A percentile compares a stretch with the other conserved stretches of the same genome.
Evolutionary conservation across 2,888 invertebrate species (phyloP).

Genomic region (Tenthredo mesomela): DNA sequence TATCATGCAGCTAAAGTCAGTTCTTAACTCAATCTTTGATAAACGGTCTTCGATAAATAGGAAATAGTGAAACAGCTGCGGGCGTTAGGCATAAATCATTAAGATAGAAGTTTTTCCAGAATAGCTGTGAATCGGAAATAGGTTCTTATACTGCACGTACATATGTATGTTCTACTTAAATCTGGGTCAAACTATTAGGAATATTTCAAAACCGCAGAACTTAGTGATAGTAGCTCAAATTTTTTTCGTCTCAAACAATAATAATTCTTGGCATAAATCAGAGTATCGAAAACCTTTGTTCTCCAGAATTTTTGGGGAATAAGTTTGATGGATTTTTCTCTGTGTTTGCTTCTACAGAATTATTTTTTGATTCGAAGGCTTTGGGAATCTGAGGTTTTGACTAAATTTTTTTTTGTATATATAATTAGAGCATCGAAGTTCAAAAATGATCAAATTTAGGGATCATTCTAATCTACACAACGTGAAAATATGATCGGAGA

Average conservation of each 20-base stretch:
- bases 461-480: no score
- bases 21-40: constrained; percentile 4
- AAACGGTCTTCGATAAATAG: not conserved
- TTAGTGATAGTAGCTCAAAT: not conserved
- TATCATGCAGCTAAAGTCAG: not conserved
- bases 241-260: not conserved
- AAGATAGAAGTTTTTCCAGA: not conserved
- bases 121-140: not conserved
- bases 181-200: not conserved
- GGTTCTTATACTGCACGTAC: not conserved
- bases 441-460: no score
- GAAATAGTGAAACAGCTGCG: not conserved
- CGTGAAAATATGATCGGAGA: no score
- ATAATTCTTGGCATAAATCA: not conserved
- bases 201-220: not conserved
- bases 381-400: no score
- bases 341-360: no score
- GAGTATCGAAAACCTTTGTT: no score
- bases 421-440: no score
- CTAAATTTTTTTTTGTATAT: no score
- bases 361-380: no score
- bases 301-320: no score
- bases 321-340: no score
- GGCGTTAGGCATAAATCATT: not conserved
- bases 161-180: not conserved